These are phyloP conservation scores for Onychomys leucogaster DNA, from an alignment of 2,797 vertebrate species.

Conservation along the genomic window DNA sequence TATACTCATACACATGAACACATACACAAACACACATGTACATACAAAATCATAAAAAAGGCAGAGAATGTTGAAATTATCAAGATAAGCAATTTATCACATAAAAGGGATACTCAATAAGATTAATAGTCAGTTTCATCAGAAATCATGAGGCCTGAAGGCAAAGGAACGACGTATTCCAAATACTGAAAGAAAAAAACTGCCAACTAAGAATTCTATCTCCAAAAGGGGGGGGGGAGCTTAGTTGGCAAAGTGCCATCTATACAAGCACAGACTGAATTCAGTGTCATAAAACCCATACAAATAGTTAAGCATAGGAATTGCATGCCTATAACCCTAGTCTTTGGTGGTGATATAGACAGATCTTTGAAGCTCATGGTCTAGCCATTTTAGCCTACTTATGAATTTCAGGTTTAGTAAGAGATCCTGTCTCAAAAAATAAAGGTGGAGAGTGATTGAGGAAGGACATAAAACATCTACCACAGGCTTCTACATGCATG, in stretches of 20 bases:
- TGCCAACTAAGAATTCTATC: background rate
- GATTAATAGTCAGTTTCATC: background rate
- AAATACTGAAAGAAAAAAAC: background rate
- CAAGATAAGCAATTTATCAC: background rate
- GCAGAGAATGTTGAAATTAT: background rate
- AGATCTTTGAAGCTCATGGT: background rate
- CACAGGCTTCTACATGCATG: background rate
- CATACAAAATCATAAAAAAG: background rate
- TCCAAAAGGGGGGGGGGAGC: too few species aligned
- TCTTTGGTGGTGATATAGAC: background rate
- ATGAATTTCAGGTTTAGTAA: too few species aligned
- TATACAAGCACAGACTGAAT: background rate
- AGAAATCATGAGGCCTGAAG: background rate
- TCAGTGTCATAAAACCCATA: background rate
- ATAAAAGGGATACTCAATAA: background rate
- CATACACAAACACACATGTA: background rate
- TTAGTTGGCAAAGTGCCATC: background rate
- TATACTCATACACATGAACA: background rate
- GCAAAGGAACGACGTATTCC: background rate
- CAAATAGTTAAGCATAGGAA: background rate
- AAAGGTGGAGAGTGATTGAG: background rate
- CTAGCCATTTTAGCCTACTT: background rate
- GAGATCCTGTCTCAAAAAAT: background rate
- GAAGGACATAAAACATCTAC: background rate
- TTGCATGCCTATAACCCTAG: background rate